Base-by-base conservation (phyloP, 2,113 vertebrate species). In the Mohoua ochrocephala region DNA sequence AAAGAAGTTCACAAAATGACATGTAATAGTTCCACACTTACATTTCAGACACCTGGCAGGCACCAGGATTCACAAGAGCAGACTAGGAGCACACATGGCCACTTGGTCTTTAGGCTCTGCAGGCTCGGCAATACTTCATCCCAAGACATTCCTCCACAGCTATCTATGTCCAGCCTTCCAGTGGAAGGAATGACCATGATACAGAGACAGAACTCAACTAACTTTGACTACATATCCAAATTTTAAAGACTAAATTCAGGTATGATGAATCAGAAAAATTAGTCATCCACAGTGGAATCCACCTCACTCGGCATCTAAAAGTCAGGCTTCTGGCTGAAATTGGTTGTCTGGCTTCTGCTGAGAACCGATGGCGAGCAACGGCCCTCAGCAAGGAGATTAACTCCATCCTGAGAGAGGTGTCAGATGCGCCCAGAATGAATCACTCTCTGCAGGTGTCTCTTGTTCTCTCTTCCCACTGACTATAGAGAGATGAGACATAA, bases 381-480 rank as follows among this genome's bases (percentile, higher is more conserved):
- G 71, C n/a, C 75, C 89, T 92, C 81, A 64, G 61, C 1, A 1
- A 96, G 78, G 35, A 96, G 69, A 87, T 56, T 64, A 1, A 5
- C 81, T 85, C 85, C 82, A 69, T 85, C 78, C n/a, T 3, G 70
- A 92, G 39, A 83, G 71, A 79, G 85, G 88, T 94, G 88, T 69
- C 11, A 8, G 80, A 91, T 42, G 84, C 82, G 82, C 91, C 64
- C 75, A 35, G 75, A 95, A 95, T 93, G 88, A 97, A 93, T 94
- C 94, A 92, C 52, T 68, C 87, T 79, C 65, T 74, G 88, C 95
- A 95, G 92, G 96, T 96, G 95, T 83, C 91, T 90, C 87, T 68
- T 87, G 75, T 79, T 94, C 70, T 85, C 41, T 92, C 67, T 79
- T 93, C 70, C 54, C 67, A 45, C 83, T 64, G 78, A 79, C 84